Conservation (phyloP, 2,888 invertebrate species). For the Aleiodes alternator region DNA sequence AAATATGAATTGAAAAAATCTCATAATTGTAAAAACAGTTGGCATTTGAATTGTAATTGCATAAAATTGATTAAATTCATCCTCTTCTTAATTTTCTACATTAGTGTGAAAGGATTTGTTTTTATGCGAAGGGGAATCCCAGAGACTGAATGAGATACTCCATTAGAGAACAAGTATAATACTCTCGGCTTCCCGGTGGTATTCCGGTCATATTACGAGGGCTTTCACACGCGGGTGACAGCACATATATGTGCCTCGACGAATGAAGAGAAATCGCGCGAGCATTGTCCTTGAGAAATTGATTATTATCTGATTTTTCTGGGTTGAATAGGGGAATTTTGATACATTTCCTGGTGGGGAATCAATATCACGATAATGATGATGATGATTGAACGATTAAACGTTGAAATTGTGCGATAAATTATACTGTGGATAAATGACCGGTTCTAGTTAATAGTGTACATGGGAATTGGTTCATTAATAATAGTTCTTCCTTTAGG, state of each 20-base stretch:
- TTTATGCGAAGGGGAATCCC: slow-evolving; percentile 41
- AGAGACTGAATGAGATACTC: slow-evolving; percentile 14
- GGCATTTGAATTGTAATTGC: background rate
- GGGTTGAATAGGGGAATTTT: slow-evolving; percentile 2
- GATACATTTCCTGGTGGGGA: background rate
- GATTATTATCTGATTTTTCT: slow-evolving; percentile 48
- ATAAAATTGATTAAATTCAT: slow-evolving; percentile 10
- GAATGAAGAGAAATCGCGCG: slow-evolving; percentile 54
- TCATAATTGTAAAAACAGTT: background rate
- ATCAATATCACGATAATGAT: no score
- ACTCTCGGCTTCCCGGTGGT: slow-evolving; percentile 48
- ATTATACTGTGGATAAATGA: slow-evolving; percentile 6
- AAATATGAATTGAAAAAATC: slow-evolving; percentile 2
- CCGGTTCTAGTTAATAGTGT: background rate
- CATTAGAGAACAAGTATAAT: slow-evolving; percentile 36
- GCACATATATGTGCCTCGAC: slow-evolving; percentile 1
- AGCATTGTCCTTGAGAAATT: slow-evolving; percentile 47
- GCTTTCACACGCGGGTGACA: slow-evolving; percentile 28
- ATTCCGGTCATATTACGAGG: slow-evolving; percentile 42
- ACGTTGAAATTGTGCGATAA: slow-evolving; percentile 8
- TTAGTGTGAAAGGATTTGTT: slow-evolving; percentile 48
- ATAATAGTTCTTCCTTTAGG: background rate
- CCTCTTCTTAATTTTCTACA: slow-evolving; percentile 22
- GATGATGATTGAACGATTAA: slow-evolving; percentile 29
- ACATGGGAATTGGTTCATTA: slow-evolving; percentile 18